Evolutionary conservation across 2,113 vertebrate genomes (phyloP).

Genomic region (Lycaon pictus): DNA sequence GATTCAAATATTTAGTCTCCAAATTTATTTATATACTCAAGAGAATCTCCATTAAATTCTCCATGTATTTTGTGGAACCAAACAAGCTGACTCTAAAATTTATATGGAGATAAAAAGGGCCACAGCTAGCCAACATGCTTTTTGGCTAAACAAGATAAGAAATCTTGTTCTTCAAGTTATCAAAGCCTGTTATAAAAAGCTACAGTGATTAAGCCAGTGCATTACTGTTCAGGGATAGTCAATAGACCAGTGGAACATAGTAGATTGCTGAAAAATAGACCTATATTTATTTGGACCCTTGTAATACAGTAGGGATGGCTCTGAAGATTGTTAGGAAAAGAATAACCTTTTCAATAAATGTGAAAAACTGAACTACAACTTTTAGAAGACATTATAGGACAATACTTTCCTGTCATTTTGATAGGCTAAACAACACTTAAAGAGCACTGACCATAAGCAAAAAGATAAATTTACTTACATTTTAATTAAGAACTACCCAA

Average conservation of each 20-base stretch:
- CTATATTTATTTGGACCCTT: not conserved
- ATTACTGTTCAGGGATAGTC: rapidly evolving
- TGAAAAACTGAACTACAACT: not conserved
- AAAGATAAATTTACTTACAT: not conserved
- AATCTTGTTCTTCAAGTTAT: not conserved
- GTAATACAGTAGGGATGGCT: not conserved
- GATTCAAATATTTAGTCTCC: not conserved
- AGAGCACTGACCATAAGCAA: not conserved
- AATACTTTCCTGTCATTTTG: not conserved
- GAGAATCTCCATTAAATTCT: not conserved
- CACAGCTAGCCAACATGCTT: not conserved
- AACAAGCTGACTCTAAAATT: not conserved
- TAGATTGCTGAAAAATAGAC: not conserved
- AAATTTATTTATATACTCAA: not conserved
- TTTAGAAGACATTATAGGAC: not conserved
- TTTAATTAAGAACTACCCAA: not conserved
- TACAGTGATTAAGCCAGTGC: not conserved
- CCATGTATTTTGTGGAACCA: not conserved
- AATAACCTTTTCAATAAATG: not conserved
- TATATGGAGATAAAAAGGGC: not conserved
- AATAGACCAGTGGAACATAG: not conserved
- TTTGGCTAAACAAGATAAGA: not conserved
- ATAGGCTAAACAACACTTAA: not conserved
- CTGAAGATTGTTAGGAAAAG: not conserved
- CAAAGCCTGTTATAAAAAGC: not conserved